phyloP scores from a whole-genome alignment of 1,140 invertebrate species.

The Megathymus violae region DNA sequence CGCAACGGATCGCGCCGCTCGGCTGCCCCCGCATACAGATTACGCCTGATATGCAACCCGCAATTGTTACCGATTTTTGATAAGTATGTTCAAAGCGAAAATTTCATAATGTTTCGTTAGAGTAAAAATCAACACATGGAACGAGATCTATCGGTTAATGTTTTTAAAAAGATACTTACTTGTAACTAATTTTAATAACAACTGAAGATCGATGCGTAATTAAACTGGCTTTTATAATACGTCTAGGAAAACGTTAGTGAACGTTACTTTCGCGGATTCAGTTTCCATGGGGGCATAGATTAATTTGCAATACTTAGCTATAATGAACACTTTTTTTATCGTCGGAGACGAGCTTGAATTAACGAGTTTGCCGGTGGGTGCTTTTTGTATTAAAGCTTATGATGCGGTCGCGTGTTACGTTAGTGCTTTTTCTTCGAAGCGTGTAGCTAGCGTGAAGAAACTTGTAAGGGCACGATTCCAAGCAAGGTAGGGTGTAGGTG shows the following conservation, averaged over 20 bases:
- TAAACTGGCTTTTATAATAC: constrained; percentile 8
- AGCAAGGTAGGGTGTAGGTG: constrained; percentile 71
- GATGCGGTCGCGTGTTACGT: constrained; percentile 60
- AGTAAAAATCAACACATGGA: too few relatives aligned
- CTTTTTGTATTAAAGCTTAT: constrained; percentile 66
- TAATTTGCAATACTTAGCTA: constrained; percentile 32
- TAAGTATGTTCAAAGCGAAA: constrained; percentile 41
- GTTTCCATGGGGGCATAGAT: constrained; percentile 24
- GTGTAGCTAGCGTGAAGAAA: constrained; percentile 46
- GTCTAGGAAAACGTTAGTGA: constrained; percentile 32
- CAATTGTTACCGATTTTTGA: constrained; percentile 55
- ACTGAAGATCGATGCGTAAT: neutral
- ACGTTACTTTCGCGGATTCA: constrained; percentile 28
- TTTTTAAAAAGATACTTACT: neutral
- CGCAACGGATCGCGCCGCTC: constrained; percentile 74
- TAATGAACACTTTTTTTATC: constrained; percentile 34
- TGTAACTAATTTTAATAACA: neutral
- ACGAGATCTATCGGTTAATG: neutral
- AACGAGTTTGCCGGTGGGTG: constrained; percentile 34
- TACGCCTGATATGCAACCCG: constrained; percentile 54
- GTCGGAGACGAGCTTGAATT: constrained; percentile 22
- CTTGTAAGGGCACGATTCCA: constrained; percentile 58
- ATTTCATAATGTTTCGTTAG: constrained; percentile 11
- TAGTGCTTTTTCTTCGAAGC: constrained; percentile 53
- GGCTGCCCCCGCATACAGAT: constrained; percentile 64